These are phyloP conservation scores for Euplagia quadripunctaria DNA, from an alignment of 2,888 invertebrate species.

Conservation along the genomic window DNA sequence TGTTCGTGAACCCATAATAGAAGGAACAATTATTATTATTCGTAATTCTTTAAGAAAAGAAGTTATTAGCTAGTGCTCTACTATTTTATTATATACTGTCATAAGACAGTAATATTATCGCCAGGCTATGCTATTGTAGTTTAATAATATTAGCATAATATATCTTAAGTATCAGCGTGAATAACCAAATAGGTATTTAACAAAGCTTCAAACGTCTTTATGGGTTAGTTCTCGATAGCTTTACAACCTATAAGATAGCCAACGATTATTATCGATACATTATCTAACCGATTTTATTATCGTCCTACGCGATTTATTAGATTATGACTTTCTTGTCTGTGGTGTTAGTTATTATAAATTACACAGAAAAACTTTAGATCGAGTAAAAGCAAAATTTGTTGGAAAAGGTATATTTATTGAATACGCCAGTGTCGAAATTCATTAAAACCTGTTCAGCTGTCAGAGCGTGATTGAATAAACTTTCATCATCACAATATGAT, in stretches of 20 bases:
- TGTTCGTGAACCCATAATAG: too few relatives aligned
- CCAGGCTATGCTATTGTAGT: neutral
- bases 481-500: neutral
- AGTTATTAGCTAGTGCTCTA: neutral
- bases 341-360: neutral
- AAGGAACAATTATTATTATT: neutral
- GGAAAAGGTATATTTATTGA: too few relatives aligned
- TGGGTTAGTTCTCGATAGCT: neutral
- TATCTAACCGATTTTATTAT: neutral
- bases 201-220: neutral
- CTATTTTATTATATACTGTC: neutral
- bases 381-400: too few relatives aligned
- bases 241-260: neutral
- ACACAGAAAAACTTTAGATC: too few relatives aligned
- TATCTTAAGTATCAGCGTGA: neutral
- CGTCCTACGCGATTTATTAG: neutral
- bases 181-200: neutral
- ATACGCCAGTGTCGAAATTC: too few relatives aligned
- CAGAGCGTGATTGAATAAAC: neutral
- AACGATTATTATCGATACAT: neutral
- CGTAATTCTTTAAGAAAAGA: neutral
- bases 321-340: neutral
- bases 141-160: conserved; percentile 4
- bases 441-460: neutral
- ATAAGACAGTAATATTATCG: neutral